Evolutionary conservation across 2,888 invertebrate species (phyloP).

Genomic region (Ophion slaviceki): DNA sequence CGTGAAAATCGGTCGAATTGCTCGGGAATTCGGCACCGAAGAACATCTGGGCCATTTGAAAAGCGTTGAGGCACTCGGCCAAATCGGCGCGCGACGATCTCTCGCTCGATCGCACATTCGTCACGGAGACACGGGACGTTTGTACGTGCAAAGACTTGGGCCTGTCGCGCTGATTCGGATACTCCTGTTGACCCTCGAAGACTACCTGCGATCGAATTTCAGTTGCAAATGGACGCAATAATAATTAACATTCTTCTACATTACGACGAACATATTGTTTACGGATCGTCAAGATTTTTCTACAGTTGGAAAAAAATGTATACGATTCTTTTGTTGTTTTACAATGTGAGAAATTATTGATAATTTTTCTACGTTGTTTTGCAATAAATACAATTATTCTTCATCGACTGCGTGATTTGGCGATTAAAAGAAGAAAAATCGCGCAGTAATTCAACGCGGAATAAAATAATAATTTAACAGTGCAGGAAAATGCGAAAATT

Average conservation of each 20-base stretch:
- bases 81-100: slow-evolving; percentile 91
- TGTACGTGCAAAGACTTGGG: slow-evolving; percentile 94
- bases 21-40: slow-evolving; percentile 92
- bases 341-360: neutral
- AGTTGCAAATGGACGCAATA: slow-evolving; percentile 19
- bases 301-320: neutral
- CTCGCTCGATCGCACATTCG: slow-evolving; percentile 88
- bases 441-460: neutral
- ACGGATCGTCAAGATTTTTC: neutral
- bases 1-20: slow-evolving; percentile 88
- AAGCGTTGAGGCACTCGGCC: slow-evolving; percentile 90
- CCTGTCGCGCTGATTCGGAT: slow-evolving; percentile 92
- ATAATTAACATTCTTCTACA: neutral
- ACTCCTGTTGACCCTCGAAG: slow-evolving; percentile 90
- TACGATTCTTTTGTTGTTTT: neutral
- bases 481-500: slow-evolving; percentile 64
- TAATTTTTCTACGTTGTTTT: neutral
- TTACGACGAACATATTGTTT: neutral
- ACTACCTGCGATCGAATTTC: slow-evolving; percentile 86
- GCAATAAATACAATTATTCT: neutral
- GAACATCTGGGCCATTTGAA: slow-evolving; percentile 90
- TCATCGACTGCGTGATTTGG: neutral
- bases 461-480: neutral
- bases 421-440: neutral
- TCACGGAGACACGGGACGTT: slow-evolving; percentile 90